Percentiles rank a stretch among this genome's conserved stretches.
Evolutionary conservation across 2,113 vertebrate species (phyloP).

Genomic region (Hucho hucho): DNA sequence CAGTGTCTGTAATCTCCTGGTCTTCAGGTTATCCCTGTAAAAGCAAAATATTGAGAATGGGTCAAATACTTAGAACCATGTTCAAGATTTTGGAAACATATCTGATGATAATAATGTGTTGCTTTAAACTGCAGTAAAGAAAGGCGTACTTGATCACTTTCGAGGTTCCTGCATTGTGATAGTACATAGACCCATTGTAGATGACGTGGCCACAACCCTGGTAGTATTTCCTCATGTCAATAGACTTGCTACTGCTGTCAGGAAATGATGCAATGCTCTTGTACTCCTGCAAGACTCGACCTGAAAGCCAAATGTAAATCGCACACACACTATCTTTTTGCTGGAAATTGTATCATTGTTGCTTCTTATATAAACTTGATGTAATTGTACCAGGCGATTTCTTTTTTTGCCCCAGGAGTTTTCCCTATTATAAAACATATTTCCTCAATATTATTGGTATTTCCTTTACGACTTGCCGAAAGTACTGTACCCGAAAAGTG

Average conservation of each 20-base stretch:
- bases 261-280: constrained; percentile 66
- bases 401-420: no score
- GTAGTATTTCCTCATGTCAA: constrained; percentile 73
- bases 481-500: constrained; percentile 84
- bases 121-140: not conserved
- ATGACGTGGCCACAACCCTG: constrained; percentile 86
- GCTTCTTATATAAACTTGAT: no score
- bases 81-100: not conserved
- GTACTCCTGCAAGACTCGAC: constrained; percentile 76
- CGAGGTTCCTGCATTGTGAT: constrained; percentile 81
- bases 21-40: constrained; percentile 78
- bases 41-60: constrained; percentile 19
- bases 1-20: constrained; percentile 54
- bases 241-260: constrained; percentile 59
- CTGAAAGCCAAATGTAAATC: constrained; percentile 56
- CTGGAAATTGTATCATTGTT: no score
- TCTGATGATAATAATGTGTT: no score
- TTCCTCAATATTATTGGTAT: not conserved
- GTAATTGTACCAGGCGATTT: no score
- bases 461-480: not conserved
- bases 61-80: not conserved
- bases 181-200: constrained; percentile 82
- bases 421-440: not conserved
- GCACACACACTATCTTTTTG: no score
- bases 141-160: constrained; percentile 80